phyloP scores from a whole-genome alignment of 2,888 invertebrate species.

The Eugnorisma glareosa region DNA sequence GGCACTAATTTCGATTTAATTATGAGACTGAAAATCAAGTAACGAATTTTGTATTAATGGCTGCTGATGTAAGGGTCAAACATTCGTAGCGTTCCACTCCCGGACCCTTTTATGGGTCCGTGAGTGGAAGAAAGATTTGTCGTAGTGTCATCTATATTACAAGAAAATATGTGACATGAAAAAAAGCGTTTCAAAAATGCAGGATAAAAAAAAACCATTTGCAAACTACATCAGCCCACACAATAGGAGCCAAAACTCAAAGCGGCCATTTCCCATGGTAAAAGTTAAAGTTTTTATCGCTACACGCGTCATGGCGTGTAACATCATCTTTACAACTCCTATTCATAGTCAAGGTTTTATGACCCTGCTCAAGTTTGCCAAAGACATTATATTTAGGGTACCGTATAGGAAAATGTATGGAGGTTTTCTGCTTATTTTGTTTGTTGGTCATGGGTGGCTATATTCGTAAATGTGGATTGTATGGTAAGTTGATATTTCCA shows the following conservation, averaged over 20 bases:
- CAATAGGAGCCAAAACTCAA: conserved; percentile 30
- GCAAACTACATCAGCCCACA: conserved; percentile 19
- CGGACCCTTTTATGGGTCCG: background rate
- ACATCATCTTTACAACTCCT: conserved; percentile 68
- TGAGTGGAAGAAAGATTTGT: background rate
- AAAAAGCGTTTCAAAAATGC: background rate
- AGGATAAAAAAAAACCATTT: conserved; percentile 16
- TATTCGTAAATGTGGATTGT: conserved; percentile 23
- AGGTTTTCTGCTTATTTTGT: conserved; percentile 37
- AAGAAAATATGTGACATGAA: background rate
- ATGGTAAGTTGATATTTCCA: conserved; percentile 24
- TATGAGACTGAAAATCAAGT: background rate
- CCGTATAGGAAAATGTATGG: conserved; percentile 29
- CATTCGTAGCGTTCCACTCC: background rate
- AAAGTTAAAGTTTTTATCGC: conserved; percentile 60
- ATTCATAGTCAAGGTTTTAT: conserved; percentile 65
- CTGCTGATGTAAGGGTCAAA: background rate
- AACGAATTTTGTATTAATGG: background rate
- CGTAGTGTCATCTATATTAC: background rate
- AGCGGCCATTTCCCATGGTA: conserved; percentile 39
- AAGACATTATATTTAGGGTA: conserved; percentile 59
- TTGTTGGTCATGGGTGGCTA: conserved; percentile 17
- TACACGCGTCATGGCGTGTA: conserved; percentile 58
- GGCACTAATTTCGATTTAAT: background rate
- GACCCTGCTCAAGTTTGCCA: conserved; percentile 47